These are phyloP conservation scores for Scaptomyza montana DNA, from an alignment of 1,140 invertebrate genomes.

Conservation along the genomic window DNA sequence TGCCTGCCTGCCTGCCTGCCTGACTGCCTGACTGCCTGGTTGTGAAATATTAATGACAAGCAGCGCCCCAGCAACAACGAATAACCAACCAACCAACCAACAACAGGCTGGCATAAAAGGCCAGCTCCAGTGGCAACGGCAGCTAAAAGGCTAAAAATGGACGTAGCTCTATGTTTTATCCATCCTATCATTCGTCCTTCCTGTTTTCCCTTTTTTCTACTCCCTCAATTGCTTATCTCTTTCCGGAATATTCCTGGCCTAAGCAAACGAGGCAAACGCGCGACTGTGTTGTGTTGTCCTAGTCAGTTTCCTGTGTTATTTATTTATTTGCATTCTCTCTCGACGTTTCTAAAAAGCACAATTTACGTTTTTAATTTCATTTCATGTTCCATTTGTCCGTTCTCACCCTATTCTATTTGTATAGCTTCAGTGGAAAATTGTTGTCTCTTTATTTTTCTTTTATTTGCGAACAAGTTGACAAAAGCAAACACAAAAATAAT, in stretches of 20 bases:
- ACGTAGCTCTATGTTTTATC: neutral
- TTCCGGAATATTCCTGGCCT: conserved; percentile 3
- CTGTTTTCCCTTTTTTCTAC: neutral
- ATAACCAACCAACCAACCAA: neutral
- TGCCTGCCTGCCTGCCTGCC: conserved; percentile 9
- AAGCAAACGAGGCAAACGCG: conserved; percentile 22
- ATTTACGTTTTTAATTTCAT: conserved; percentile 79
- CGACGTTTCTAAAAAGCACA: conserved; percentile 50
- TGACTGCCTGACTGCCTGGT: conserved; percentile 17
- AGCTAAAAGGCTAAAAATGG: conserved; percentile 25
- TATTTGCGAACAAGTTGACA: conserved; percentile 10
- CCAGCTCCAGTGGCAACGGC: conserved; percentile 18
- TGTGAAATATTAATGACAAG: conserved; percentile 78
- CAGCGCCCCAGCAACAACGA: conserved; percentile 21
- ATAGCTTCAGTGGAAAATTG: conserved; percentile 9
- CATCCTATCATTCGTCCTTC: too few species aligned
- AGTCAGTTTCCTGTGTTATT: conserved; percentile 50
- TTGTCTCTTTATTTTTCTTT: conserved; percentile 4
- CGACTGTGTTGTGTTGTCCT: conserved; percentile 6
- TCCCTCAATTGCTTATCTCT: conserved; percentile 26
- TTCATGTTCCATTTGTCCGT: conserved; percentile 67
- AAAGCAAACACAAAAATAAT: neutral
- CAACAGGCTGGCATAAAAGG: conserved; percentile 24
- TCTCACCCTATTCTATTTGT: conserved; percentile 15
- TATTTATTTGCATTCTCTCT: conserved; percentile 59